Evolutionary conservation across 1,140 invertebrate species (phyloP).

Genomic region (Araneus ventricosus): DNA sequence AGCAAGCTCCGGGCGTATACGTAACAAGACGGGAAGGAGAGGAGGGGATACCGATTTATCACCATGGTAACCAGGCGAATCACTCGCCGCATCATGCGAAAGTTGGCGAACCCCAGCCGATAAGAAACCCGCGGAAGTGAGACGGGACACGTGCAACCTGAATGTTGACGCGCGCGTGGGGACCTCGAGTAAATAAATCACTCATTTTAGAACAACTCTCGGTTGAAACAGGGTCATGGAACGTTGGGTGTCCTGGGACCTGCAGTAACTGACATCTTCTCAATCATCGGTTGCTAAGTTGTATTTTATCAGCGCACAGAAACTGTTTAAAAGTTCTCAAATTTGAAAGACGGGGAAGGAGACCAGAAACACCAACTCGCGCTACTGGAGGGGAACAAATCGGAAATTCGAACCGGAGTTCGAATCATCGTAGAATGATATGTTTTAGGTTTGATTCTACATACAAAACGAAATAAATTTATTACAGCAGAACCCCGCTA

Average conservation of each 20-base stretch:
- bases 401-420: too few relatives aligned
- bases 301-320: background rate
- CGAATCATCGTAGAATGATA: too few relatives aligned
- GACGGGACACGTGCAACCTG: background rate
- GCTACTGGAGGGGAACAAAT: too few relatives aligned
- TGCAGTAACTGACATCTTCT: background rate
- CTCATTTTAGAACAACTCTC: background rate
- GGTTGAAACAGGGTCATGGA: background rate
- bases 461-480: too few relatives aligned
- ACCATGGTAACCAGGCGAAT: constrained; percentile 10
- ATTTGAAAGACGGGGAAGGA: too few relatives aligned
- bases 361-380: too few relatives aligned
- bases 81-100: background rate
- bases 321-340: background rate
- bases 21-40: background rate
- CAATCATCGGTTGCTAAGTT: background rate
- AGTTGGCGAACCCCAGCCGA: background rate
- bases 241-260: background rate
- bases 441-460: too few relatives aligned
- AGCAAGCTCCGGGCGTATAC: background rate
- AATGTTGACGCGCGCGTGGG: background rate
- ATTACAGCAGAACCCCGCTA: too few relatives aligned
- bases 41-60: background rate
- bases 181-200: background rate
- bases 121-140: constrained; percentile 26